phyloP scores from a whole-genome alignment of 2,888 invertebrate genomes.

The Drosophila parthenogenetica region DNA sequence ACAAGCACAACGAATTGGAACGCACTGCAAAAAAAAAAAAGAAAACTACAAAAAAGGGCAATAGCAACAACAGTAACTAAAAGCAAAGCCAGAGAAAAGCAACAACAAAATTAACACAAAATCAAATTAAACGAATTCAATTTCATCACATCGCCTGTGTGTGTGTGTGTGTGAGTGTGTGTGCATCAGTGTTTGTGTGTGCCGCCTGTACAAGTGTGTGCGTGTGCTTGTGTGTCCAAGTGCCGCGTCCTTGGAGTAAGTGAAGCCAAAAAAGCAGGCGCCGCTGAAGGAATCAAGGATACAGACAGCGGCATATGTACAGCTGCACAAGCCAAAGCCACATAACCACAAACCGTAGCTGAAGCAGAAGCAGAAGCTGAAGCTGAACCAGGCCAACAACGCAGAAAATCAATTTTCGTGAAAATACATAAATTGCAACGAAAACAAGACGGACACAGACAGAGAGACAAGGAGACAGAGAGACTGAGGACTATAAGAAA shows the following conservation, averaged over 20 bases:
- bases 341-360: background rate
- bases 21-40: constrained; percentile 40
- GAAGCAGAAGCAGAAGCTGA: background rate
- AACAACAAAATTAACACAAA: constrained; percentile 11
- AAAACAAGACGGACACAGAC: constrained; percentile 41
- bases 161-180: constrained; percentile 28
- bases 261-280: constrained; percentile 49
- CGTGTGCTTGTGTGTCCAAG: constrained; percentile 54
- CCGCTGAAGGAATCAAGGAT: constrained; percentile 60
- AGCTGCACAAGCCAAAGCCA: constrained; percentile 32
- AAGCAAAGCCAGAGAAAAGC: background rate
- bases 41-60: constrained; percentile 7
- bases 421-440: constrained; percentile 64
- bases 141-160: constrained; percentile 27
- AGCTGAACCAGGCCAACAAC: constrained; percentile 59
- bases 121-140: constrained; percentile 40
- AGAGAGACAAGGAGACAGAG: background rate
- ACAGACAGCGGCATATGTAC: constrained; percentile 27
- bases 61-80: constrained; percentile 3
- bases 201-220: constrained; percentile 31
- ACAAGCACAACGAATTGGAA: constrained; percentile 52
- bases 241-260: constrained; percentile 67
- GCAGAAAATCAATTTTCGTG: constrained; percentile 71
- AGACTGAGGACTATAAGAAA: background rate
- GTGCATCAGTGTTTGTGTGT: constrained; percentile 33